phyloP scores from a whole-genome alignment of 2,888 invertebrate species.

The Drosophila recens region DNA sequence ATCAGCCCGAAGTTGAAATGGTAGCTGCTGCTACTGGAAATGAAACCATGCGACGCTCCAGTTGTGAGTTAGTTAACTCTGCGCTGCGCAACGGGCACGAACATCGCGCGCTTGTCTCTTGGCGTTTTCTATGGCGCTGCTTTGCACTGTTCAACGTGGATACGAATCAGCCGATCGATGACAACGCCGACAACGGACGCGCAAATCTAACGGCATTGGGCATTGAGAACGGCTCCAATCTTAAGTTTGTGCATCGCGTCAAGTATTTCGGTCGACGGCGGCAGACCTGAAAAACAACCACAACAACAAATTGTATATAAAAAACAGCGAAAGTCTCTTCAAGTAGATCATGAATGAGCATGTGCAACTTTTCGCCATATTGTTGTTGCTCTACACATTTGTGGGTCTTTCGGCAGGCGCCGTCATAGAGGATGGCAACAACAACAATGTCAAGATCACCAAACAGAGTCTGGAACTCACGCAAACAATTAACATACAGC shows the following conservation, averaged over 20 bases:
- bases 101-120: constrained; percentile 82
- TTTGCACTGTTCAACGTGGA: constrained; percentile 81
- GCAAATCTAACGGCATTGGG: constrained; percentile 89
- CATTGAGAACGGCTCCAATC: constrained; percentile 89
- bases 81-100: constrained; percentile 77
- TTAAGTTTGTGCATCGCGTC: constrained; percentile 89
- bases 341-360: constrained; percentile 51
- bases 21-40: constrained; percentile 22
- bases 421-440: constrained; percentile 83
- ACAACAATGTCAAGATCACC: constrained; percentile 84
- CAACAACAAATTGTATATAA: neutral
- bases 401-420: constrained; percentile 61
- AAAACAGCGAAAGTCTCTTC: constrained; percentile 5
- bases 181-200: constrained; percentile 86
- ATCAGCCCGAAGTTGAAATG: constrained; percentile 36
- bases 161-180: constrained; percentile 86
- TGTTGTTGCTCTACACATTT: constrained; percentile 56
- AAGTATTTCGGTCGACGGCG: constrained; percentile 82
- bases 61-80: constrained; percentile 82
- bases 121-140: constrained; percentile 84
- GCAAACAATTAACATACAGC: constrained; percentile 88
- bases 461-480: constrained; percentile 87
- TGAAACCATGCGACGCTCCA: constrained; percentile 55
- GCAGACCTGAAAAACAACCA: constrained; percentile 60
- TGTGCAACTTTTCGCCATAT: constrained; percentile 43